Conservation (phyloP, 2,888 invertebrate genomes). For the Theretra japonica region DNA sequence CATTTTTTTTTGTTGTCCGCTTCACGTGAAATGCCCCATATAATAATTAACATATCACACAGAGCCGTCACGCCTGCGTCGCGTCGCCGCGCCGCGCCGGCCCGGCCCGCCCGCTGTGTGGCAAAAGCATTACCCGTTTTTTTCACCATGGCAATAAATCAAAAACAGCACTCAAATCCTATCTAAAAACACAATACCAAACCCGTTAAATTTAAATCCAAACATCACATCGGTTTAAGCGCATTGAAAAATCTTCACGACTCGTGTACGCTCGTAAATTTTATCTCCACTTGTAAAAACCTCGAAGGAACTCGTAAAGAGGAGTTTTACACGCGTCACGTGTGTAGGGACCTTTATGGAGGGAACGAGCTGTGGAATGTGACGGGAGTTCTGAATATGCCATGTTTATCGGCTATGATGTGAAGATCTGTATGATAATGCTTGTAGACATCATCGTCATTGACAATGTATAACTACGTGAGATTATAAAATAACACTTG, state of each 20-base stretch:
- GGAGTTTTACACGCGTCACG: constrained; percentile 22
- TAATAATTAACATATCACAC: too few species aligned
- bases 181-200: background rate
- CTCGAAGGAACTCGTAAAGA: constrained; percentile 23
- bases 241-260: constrained; percentile 19
- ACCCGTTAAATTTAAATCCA: background rate
- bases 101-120: too few species aligned
- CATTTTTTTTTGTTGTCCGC: too few species aligned
- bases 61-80: too few species aligned
- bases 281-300: constrained; percentile 27
- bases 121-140: too few species aligned
- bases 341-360: constrained; percentile 4
- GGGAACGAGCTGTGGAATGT: background rate
- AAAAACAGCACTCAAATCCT: background rate
- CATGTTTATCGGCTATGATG: background rate
- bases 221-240: constrained; percentile 2
- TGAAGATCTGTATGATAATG: too few species aligned
- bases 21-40: too few species aligned
- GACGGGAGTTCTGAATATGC: background rate
- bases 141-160: too few species aligned
- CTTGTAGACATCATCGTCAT: too few species aligned
- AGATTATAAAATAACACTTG: too few species aligned
- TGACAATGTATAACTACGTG: too few species aligned
- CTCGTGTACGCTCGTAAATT: constrained; percentile 21
- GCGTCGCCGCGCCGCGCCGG: too few species aligned